These are phyloP conservation scores for Cremastobaeus sp. DNA, from an alignment of 2,888 invertebrate species.

Conservation along the genomic window DNA sequence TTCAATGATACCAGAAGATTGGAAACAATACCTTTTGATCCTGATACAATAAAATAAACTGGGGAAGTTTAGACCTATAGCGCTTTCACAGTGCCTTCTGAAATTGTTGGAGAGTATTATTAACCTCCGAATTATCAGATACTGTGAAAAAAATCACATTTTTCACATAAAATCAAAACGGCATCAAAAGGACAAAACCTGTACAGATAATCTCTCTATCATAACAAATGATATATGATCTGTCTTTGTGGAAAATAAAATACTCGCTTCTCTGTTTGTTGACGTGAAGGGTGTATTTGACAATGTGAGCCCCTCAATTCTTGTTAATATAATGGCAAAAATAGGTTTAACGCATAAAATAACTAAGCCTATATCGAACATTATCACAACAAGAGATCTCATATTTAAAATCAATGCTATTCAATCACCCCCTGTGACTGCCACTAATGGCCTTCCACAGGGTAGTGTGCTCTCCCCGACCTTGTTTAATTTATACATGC, in stretches of 20 bases:
- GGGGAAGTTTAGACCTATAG: constrained; percentile 8
- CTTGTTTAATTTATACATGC: constrained; percentile 6
- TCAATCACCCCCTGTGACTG: not conserved
- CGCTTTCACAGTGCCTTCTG: not conserved
- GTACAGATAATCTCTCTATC: not conserved
- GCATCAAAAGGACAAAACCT: too few species aligned
- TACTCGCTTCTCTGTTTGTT: not conserved
- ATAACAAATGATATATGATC: not conserved
- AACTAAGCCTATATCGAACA: too few species aligned
- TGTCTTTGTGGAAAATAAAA: not conserved
- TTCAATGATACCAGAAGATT: not conserved
- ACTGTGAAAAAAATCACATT: not conserved
- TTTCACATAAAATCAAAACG: too few species aligned
- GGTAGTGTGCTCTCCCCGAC: constrained; percentile 13
- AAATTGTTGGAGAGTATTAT: constrained; percentile 1
- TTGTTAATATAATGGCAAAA: too few species aligned
- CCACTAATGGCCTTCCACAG: constrained; percentile 9
- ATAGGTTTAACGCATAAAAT: too few species aligned
- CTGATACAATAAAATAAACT: not conserved
- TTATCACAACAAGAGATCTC: not conserved
- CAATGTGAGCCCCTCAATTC: constrained; percentile 8
- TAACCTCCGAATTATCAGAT: not conserved
- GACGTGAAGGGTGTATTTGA: not conserved
- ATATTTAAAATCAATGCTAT: constrained; percentile 12
- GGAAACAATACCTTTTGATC: not conserved